A percentile compares a stretch with the other conserved stretches of the same genome.
Evolutionary conservation across 2,797 vertebrate species (phyloP).

Genomic region (Lophius americanus): DNA sequence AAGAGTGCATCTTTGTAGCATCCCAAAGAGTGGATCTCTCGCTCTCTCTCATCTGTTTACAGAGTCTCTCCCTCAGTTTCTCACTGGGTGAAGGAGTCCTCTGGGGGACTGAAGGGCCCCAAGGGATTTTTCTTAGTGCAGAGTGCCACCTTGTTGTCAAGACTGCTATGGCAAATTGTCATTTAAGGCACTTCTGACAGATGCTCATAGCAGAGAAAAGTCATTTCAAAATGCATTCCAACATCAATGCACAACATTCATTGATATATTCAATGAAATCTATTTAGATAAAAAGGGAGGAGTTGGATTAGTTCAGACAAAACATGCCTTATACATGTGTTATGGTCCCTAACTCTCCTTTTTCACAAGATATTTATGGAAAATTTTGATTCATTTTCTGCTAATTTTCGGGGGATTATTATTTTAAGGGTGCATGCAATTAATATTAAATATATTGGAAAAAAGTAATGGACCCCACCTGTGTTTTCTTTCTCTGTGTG

Average conservation of each 20-base stretch:
- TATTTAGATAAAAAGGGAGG: conserved; percentile 46
- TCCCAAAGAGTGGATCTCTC: conserved; percentile 1
- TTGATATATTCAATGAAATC: conserved; percentile 40
- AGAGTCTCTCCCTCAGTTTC: conserved; percentile 24
- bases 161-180: conserved; percentile 82
- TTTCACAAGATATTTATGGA: too few species aligned
- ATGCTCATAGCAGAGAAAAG: conserved; percentile 51
- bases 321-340: conserved; percentile 27
- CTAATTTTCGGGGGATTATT: too few species aligned
- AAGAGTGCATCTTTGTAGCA: conserved; percentile 34
- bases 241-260: conserved; percentile 45
- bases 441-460: too few species aligned
- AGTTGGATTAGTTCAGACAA: conserved; percentile 34
- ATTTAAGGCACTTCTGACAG: conserved; percentile 68
- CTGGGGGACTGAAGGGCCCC: conserved; percentile 67
- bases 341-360: too few species aligned
- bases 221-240: conserved; percentile 52
- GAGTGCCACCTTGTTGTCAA: conserved; percentile 89
- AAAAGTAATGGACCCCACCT: too few species aligned
- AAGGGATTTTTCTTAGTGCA: conserved; percentile 85
- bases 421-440: too few species aligned
- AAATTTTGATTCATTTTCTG: too few species aligned
- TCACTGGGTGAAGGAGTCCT: conserved; percentile 69
- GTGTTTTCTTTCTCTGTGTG: too few species aligned
- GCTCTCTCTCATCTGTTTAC: conserved; percentile 10